Percentiles rank a stretch among this genome's conserved stretches.
These are phyloP conservation scores for Cecidostiba fungosa DNA, from an alignment of 2,888 invertebrate genomes.

Conservation along the genomic window DNA sequence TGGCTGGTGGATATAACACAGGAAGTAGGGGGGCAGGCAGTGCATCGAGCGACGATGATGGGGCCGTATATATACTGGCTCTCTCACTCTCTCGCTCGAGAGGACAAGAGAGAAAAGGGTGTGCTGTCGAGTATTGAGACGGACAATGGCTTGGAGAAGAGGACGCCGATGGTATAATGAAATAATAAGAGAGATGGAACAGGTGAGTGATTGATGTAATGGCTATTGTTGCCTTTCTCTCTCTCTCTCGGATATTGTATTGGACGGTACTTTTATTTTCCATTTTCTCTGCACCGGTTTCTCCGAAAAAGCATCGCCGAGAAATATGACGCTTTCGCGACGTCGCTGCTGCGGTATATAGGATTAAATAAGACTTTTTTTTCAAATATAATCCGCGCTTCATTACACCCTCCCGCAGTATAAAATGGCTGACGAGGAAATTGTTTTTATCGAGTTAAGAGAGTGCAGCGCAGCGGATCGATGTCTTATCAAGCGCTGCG, in stretches of 20 bases:
- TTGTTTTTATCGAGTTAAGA: slow-evolving; percentile 42
- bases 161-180: neutral
- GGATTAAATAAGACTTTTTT: neutral
- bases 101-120: slow-evolving; percentile 10
- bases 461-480: slow-evolving; percentile 21
- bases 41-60: slow-evolving; percentile 14
- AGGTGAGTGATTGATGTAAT: neutral
- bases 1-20: neutral
- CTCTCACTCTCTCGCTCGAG: too few species aligned
- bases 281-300: neutral
- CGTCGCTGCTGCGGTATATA: neutral
- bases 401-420: neutral
- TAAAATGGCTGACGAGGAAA: slow-evolving; percentile 44
- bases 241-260: neutral
- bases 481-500: slow-evolving; percentile 40
- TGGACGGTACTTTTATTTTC: neutral
- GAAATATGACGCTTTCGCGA: neutral
- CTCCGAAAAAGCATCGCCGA: neutral
- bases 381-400: neutral
- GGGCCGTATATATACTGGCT: neutral
- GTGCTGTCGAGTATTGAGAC: slow-evolving; percentile 1
- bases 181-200: slow-evolving; percentile 10
- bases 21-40: neutral
- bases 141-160: neutral
- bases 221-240: neutral